These are phyloP conservation scores for Battus philenor DNA, from an alignment of 1,140 invertebrate species.

Conservation along the genomic window DNA sequence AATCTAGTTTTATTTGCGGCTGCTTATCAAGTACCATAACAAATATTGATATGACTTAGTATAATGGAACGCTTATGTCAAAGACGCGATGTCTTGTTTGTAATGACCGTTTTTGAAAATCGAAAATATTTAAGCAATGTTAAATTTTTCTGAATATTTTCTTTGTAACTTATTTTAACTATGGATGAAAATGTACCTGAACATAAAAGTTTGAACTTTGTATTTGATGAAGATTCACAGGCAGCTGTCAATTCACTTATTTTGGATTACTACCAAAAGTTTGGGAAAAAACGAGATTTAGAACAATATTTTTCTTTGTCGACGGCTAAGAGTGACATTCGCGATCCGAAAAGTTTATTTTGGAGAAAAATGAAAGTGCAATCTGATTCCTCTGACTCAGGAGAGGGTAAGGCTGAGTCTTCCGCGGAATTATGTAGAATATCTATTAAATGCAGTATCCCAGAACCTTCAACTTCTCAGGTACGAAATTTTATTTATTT, in stretches of 20 bases:
- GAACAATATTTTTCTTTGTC: constrained; percentile 69
- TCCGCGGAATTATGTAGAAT: constrained; percentile 63
- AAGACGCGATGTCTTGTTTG: no score
- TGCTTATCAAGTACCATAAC: no score
- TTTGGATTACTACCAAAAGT: constrained; percentile 69
- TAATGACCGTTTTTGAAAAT: constrained; percentile 15
- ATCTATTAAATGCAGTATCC: constrained; percentile 55
- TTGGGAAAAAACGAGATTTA: constrained; percentile 64
- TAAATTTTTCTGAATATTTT: constrained; percentile 14
- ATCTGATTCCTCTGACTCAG: constrained; percentile 59
- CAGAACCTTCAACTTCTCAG: constrained; percentile 39
- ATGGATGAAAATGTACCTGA: constrained; percentile 34
- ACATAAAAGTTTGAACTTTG: constrained; percentile 17
- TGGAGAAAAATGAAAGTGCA: constrained; percentile 64
- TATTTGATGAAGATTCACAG: constrained; percentile 25
- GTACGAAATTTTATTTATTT: no score
- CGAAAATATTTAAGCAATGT: constrained; percentile 18
- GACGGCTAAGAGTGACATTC: constrained; percentile 52
- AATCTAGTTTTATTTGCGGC: no score
- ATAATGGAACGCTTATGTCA: no score
- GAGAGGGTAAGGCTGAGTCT: constrained; percentile 52
- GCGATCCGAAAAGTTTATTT: constrained; percentile 52
- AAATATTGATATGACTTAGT: no score
- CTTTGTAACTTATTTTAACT: constrained; percentile 17
- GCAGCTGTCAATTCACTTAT: constrained; percentile 55